Evolutionary conservation across 2,888 invertebrate genomes (phyloP), one percentile per base, ranked within the genome.

Genomic region (Watsonalla binaria): DNA sequence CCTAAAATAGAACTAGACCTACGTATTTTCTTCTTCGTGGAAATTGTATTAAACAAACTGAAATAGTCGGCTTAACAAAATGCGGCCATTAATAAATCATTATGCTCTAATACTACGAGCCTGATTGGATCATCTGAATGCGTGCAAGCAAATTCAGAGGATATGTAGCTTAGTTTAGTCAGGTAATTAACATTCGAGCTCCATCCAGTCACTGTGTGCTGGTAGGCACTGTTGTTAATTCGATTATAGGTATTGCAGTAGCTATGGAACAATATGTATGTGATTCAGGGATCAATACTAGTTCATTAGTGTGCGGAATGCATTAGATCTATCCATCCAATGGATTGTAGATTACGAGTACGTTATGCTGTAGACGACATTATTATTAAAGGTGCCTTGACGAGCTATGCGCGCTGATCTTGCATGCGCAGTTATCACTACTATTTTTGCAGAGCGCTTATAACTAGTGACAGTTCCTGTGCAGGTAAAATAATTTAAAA

Each of bases 101-200:
- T 58, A 57, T 58, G 59, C 24, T 37, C 37, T 55, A 61, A 53
- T 55, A 48, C 48, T 57, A 66, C 63, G 66, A 63, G 62, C 60
- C 62, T 57, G 60, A 70, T 69, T 55, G 62, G 56, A 61, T 65
- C 58, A 66, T 61, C 60, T 57, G 58, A 58, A 58, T 57, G 53
- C 54, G 54, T 56, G 54, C 66, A 63, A 65, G 54, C 56, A 56
- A 64, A 55, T 56, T 62, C 54, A 51, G 55, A 58, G 54, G 61
- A 66, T 63, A 58, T 57, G 60, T 61, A 63, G 55, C 60, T 63
- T 61, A 59, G 63, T 66, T 70, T 66, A 61, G 63, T 59, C 58
- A 53, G 58, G 64, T 72, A 70, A 74, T 78, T 76, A 76, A 76
- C 72, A 66, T 68, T 63, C 60, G 56, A 66, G 65, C 60, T 61